Evolutionary conservation across 1,140 invertebrate species (phyloP).

Genomic region (Pogonomyrmex barbatus): DNA sequence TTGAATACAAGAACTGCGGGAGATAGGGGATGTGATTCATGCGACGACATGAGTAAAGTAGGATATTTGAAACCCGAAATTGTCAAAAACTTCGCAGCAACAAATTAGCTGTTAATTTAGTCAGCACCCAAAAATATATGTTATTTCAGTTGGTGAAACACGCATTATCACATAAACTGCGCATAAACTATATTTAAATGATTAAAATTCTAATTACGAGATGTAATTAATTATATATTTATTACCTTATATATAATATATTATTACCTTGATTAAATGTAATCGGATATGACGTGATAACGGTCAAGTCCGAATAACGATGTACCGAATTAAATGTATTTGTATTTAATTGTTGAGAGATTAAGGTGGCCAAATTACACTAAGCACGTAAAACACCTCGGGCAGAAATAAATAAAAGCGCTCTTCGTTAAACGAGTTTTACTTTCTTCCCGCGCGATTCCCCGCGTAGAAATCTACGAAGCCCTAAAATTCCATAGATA

Average conservation of each 20-base stretch:
- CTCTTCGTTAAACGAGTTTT: slow-evolving; percentile 38
- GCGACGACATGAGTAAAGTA: neutral
- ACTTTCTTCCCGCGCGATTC: slow-evolving; percentile 36
- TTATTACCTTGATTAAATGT: neutral
- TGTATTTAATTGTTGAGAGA: slow-evolving; percentile 30
- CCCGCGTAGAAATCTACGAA: slow-evolving; percentile 45
- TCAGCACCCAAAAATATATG: neutral
- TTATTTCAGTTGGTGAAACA: neutral
- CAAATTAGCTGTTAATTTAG: slow-evolving; percentile 22
- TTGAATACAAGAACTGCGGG: slow-evolving; percentile 17
- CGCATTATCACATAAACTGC: neutral
- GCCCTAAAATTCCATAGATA: slow-evolving; percentile 62
- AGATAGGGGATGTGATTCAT: slow-evolving; percentile 39
- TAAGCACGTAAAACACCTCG: slow-evolving; percentile 36
- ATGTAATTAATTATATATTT: neutral
- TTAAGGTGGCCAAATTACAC: slow-evolving; percentile 26
- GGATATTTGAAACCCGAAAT: slow-evolving; percentile 3
- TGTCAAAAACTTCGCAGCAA: neutral
- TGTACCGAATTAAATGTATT: neutral
- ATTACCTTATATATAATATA: too few species aligned
- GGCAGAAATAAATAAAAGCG: slow-evolving; percentile 52
- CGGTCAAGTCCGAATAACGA: neutral
- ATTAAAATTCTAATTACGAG: neutral
- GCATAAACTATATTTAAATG: neutral
- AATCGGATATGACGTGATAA: neutral